Evolutionary conservation across 2,797 vertebrate genomes (phyloP), one percentile per base, ranked within the genome.

Genomic region (Peromyscus melanophrys): DNA sequence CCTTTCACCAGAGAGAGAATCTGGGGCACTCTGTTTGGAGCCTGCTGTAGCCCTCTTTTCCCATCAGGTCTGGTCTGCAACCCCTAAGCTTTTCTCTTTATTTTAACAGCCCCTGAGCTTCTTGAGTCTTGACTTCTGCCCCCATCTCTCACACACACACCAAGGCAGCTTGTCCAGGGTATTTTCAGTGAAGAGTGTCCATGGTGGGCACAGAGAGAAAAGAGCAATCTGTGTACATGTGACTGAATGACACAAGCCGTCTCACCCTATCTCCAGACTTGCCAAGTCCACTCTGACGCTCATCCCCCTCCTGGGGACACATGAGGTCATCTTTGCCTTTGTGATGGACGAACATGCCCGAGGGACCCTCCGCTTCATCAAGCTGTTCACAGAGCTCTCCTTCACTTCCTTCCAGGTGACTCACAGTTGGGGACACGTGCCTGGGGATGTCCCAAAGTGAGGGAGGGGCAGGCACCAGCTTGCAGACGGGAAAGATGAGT

Each of bases 331-430:
- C 98, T 99, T 99, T 98, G 99, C 99, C 96, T 99, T 99, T 23
- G 99, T 99, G 97, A 99, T 99, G 27, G 99, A 99, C 0, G 99
- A 99, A 95, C 99, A 99, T 0, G 99, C 99, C 95, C 99, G 99
- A 97, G 99, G 99, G 77, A 99, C 99, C 90, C 98, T 99, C 98
- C 99, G 99, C 89, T 99, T 99, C 63, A 98, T 99, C 96, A 99
- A 99, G 84, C 99, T 99, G 95, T 99, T 99, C 98, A 99, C 99
- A 84, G 99, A 99, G 97, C 99, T 99, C 90, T 99, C 99, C 96
- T 99, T 99, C 88, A 99, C 99, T 98, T 99, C 99, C n/a, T 99
- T 99, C 98, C 99, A 99, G 99, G 99, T 99, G 98, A 94, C 37
- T 17, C 71, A 11, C 0, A 0, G 11, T 19, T 11, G 23, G 95